phyloP scores from a whole-genome alignment of 2,888 invertebrate genomes.

The Clusia tigrina region DNA sequence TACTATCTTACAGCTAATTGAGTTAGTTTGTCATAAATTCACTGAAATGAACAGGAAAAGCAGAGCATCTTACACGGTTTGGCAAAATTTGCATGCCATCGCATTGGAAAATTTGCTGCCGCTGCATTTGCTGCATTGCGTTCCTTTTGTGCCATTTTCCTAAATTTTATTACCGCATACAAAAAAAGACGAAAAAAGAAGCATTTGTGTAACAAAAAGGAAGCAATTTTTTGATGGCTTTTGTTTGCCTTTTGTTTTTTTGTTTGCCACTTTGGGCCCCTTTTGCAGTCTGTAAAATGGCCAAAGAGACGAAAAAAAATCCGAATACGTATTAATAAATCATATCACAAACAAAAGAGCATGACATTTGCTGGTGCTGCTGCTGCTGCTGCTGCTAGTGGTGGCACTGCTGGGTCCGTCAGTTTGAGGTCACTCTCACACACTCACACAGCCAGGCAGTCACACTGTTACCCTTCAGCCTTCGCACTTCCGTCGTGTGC shows the following conservation, averaged over 20 bases:
- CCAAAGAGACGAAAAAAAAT: not conserved
- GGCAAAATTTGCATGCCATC: not conserved
- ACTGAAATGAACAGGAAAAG: not conserved
- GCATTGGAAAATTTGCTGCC: not conserved
- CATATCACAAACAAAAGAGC: constrained; percentile 7
- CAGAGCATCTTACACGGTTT: not conserved
- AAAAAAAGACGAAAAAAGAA: not conserved
- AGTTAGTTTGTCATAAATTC: not conserved
- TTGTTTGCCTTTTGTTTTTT: not conserved
- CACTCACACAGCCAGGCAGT: no score
- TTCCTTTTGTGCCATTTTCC: not conserved
- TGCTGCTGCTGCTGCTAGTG: not conserved
- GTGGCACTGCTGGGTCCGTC: not conserved
- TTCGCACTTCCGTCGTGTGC: no score
- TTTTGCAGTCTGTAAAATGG: not conserved
- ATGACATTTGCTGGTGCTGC: constrained; percentile 1
- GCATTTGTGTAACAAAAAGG: not conserved
- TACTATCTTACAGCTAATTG: not conserved
- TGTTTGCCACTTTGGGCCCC: not conserved
- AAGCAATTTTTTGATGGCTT: constrained; percentile 1
- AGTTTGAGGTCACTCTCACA: not conserved
- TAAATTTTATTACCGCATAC: not conserved
- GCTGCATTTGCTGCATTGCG: not conserved
- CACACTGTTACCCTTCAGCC: no score
- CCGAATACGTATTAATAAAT: constrained; percentile 7